phyloP scores from a whole-genome alignment of 2,888 invertebrate genomes.

The Vannuccia rotundouncinata region DNA sequence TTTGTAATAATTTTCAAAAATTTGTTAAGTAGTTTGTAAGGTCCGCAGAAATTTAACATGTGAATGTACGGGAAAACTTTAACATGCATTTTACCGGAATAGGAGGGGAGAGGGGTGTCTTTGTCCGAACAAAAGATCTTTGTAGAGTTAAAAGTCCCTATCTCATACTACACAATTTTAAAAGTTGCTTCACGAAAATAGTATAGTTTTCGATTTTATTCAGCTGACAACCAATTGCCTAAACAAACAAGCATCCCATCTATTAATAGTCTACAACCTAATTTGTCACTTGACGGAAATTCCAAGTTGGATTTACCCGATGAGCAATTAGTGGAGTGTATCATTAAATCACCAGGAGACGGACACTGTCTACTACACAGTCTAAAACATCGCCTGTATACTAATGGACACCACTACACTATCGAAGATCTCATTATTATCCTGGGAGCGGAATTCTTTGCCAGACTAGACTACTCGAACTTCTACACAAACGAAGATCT shows the following conservation, averaged over 20 bases:
- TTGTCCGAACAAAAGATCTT: too few species aligned
- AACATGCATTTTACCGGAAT: too few species aligned
- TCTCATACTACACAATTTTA: too few species aligned
- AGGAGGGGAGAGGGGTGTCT: too few species aligned
- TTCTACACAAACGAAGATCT: constrained; percentile 16
- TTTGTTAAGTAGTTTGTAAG: too few species aligned
- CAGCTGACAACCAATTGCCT: not conserved
- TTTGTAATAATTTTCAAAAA: too few species aligned
- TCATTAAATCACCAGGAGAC: not conserved
- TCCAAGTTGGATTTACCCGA: not conserved
- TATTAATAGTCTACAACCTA: not conserved
- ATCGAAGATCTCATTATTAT: not conserved
- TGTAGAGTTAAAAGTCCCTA: too few species aligned
- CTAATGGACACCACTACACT: not conserved
- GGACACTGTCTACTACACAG: not conserved
- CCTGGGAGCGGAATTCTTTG: constrained; percentile 1
- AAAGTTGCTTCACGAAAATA: too few species aligned
- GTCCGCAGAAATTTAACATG: too few species aligned
- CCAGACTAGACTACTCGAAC: constrained; percentile 16
- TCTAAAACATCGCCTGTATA: not conserved
- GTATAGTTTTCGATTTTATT: too few species aligned
- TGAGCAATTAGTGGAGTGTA: not conserved
- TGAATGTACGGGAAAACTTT: too few species aligned
- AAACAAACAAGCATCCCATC: not conserved
- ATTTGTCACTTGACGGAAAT: not conserved